A percentile compares a stretch with the other conserved stretches of the same genome.
Conservation (phyloP, 2,797 vertebrate species). For the Myotis planiceps region DNA sequence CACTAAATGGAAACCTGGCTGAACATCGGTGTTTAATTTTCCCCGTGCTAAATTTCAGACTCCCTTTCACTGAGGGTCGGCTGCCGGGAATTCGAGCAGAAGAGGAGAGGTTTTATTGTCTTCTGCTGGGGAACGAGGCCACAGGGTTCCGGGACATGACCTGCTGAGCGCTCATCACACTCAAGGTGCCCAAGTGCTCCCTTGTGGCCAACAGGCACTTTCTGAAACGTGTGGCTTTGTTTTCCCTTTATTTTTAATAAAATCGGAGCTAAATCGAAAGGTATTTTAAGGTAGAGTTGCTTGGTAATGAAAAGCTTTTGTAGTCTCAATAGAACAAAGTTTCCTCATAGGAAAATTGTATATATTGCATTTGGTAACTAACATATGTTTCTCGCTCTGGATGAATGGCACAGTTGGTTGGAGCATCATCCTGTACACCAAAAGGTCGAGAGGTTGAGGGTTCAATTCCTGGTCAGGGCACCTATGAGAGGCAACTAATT, state of each 20-base stretch:
- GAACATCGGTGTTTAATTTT: constrained; percentile 68
- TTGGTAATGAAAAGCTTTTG: not conserved
- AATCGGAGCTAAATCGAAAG: not conserved
- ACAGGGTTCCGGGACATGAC: constrained; percentile 49
- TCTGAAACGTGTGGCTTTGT: not conserved
- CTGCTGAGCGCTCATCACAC: constrained; percentile 40
- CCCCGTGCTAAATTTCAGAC: constrained; percentile 62
- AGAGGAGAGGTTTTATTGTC: constrained; percentile 82
- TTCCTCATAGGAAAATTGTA: not conserved
- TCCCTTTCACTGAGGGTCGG: constrained; percentile 69
- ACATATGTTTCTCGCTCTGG: not conserved
- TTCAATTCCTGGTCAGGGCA: not conserved
- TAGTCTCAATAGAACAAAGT: not conserved
- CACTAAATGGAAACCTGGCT: constrained; percentile 51
- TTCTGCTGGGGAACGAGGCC: constrained; percentile 55
- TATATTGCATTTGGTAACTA: not conserved
- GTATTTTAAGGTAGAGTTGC: constrained; percentile 53
- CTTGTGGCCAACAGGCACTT: constrained; percentile 47
- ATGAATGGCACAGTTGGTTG: not conserved
- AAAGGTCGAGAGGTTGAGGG: not conserved
- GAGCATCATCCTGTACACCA: not conserved
- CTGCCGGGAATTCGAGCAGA: constrained; percentile 59
- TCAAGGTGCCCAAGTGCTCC: constrained; percentile 52
- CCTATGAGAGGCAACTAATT: not conserved
- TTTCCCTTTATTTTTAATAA: constrained; percentile 69